Evolutionary conservation across 2,888 invertebrate species (phyloP).

Genomic region (Stictocephala bisonia): DNA sequence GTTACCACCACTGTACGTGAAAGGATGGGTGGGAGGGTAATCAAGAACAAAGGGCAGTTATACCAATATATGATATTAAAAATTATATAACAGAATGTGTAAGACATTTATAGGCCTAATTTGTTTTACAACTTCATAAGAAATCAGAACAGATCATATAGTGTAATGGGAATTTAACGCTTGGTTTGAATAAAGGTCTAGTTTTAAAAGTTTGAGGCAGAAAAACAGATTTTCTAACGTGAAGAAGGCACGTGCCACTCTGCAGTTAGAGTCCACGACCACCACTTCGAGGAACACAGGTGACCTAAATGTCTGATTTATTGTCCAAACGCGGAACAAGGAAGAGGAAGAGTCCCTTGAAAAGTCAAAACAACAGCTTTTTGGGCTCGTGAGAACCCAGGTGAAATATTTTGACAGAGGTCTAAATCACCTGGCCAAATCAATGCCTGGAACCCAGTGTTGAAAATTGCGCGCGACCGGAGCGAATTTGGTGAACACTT

Average conservation of each 20-base stretch:
- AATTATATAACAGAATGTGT: no score
- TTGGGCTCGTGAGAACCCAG: conserved; percentile 23
- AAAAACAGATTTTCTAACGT: no score
- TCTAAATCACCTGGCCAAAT: conserved; percentile 17
- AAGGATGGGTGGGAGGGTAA: no score
- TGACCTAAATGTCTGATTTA: conserved; percentile 34
- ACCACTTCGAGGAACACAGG: conserved; percentile 21
- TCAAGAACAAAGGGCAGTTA: no score
- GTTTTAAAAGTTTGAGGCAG: no score
- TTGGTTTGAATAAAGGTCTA: no score
- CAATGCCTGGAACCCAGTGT: conserved; percentile 2
- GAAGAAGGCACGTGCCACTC: not conserved
- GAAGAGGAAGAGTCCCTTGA: conserved; percentile 23
- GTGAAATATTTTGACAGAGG: conserved; percentile 40
- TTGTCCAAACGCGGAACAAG: conserved; percentile 20
- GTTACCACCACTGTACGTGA: no score
- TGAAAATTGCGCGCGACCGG: conserved; percentile 34
- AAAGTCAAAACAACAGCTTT: conserved; percentile 30
- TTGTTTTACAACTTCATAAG: no score
- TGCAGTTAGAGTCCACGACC: not conserved
- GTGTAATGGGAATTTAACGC: no score
- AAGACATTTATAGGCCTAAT: no score
- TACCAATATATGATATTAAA: no score
- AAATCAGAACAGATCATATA: no score
- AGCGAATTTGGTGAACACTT: conserved; percentile 4